Evolutionary conservation across 1,140 invertebrate species (phyloP).

Genomic region (Halesus radiatus): DNA sequence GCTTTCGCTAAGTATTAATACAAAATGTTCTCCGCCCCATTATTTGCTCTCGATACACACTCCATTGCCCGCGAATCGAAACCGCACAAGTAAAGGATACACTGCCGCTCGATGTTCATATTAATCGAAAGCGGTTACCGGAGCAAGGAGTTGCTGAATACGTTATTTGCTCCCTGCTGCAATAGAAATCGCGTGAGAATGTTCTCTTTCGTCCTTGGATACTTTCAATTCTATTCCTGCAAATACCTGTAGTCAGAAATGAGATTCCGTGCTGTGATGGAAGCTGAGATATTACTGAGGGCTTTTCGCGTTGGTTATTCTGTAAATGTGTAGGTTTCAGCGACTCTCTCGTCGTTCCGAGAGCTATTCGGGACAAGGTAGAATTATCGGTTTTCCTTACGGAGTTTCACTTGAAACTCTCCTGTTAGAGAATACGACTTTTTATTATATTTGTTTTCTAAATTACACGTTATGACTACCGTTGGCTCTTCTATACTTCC

Average conservation of each 20-base stretch:
- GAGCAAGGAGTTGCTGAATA: not conserved
- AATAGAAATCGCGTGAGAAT: not conserved
- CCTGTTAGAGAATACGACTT: too few species aligned
- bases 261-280: not conserved
- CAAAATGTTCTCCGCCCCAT: too few species aligned
- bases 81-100: not conserved
- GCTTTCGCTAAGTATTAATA: too few species aligned
- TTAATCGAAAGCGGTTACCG: constrained; percentile 24
- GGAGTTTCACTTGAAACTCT: too few species aligned
- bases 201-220: not conserved
- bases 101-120: not conserved
- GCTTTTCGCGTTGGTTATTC: not conserved
- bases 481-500: too few species aligned
- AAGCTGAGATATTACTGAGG: not conserved
- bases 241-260: not conserved
- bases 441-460: too few species aligned
- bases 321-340: not conserved
- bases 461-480: too few species aligned
- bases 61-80: not conserved
- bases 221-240: not conserved
- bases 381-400: too few species aligned
- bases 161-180: not conserved
- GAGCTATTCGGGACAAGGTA: not conserved
- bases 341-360: not conserved
- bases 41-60: too few species aligned